Evolutionary conservation across 2,797 vertebrate species (phyloP).

Genomic region (Chloroceryle inda): DNA sequence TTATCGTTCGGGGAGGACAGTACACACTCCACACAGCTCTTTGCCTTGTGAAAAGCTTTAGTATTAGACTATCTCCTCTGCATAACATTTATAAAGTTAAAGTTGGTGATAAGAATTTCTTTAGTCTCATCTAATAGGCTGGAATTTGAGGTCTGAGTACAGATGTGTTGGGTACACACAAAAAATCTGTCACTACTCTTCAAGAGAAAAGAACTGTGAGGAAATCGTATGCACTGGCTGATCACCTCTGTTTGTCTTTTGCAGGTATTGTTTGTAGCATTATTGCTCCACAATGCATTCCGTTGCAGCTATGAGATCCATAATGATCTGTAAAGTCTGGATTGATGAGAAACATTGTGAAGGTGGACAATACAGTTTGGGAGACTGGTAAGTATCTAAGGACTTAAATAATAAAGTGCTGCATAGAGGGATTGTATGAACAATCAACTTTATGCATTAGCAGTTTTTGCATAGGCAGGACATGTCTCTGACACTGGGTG

Average conservation of each 20-base stretch:
- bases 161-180: constrained; percentile 82
- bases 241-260: constrained; percentile 89
- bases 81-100: not conserved
- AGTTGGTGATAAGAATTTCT: not conserved
- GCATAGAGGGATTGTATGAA: not conserved
- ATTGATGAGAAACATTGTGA: not conserved
- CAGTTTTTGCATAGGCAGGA: not conserved
- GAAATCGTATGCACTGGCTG: constrained; percentile 87
- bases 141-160: constrained; percentile 89
- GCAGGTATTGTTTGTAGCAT: constrained; percentile 77
- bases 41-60: not conserved
- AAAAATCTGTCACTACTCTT: constrained; percentile 87
- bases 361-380: not conserved
- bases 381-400: not conserved
- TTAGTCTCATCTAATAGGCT: constrained; percentile 72
- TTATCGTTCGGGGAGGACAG: not conserved
- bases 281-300: not conserved
- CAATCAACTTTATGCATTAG: not conserved
- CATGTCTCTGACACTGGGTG: not conserved
- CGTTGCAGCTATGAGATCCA: not conserved
- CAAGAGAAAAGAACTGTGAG: constrained; percentile 89
- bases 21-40: not conserved
- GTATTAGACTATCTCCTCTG: not conserved
- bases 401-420: not conserved
- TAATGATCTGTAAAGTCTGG: not conserved